A percentile compares a stretch with the other conserved stretches of the same genome.
Conservation (phyloP, 2,113 vertebrate genomes). For the Chaetodon trifascialis region DNA sequence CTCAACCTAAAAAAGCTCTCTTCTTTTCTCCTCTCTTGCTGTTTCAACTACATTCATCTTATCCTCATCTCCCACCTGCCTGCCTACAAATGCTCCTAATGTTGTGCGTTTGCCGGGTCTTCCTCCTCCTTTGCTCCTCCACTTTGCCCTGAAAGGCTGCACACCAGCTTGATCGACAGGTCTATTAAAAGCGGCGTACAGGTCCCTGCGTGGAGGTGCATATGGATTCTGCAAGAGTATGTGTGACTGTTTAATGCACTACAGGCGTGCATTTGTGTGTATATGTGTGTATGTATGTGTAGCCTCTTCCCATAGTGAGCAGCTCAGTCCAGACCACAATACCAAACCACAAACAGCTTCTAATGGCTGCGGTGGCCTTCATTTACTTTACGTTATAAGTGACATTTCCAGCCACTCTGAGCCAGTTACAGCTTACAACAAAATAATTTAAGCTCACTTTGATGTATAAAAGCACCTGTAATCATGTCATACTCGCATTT, state of each 20-base stretch:
- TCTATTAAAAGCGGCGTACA: constrained; percentile 58
- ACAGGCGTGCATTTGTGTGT: constrained; percentile 12
- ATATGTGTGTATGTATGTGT: background rate
- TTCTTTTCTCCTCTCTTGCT: background rate
- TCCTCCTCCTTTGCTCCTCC: background rate
- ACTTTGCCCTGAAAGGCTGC: constrained; percentile 8
- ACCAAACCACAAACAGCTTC: constrained; percentile 29
- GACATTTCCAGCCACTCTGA: constrained; percentile 41
- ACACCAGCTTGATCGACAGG: constrained; percentile 50
- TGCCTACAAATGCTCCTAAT: background rate
- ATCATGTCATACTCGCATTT: background rate
- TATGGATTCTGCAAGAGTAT: constrained; percentile 25
- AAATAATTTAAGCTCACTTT: constrained; percentile 17
- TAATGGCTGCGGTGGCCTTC: constrained; percentile 13
- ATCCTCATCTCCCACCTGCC: background rate
- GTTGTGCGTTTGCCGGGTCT: background rate
- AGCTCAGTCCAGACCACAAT: constrained; percentile 4
- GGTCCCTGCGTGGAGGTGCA: constrained; percentile 11
- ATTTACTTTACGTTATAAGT: constrained; percentile 41
- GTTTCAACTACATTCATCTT: background rate
- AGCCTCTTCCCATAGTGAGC: background rate
- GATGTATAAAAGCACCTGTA: background rate
- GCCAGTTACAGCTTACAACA: constrained; percentile 8
- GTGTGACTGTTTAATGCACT: constrained; percentile 4
- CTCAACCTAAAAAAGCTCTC: background rate